These are phyloP conservation scores for Caenorhabditis virilis DNA, from an alignment of 2,888 invertebrate species.

Conservation along the genomic window DNA sequence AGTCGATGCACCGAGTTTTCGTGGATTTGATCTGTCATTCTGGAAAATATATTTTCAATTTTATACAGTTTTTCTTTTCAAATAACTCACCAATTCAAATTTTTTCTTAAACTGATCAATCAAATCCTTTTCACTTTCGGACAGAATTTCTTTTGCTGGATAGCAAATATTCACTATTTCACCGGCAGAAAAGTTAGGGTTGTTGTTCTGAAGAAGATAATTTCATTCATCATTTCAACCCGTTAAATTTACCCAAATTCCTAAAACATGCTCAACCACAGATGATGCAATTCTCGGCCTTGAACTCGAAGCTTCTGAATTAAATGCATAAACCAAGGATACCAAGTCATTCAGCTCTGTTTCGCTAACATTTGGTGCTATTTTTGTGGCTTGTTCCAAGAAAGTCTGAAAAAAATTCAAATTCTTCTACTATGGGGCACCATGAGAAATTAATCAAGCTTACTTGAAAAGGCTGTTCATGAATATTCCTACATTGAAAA, in stretches of 20 bases:
- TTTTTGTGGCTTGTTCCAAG: conserved; percentile 57
- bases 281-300: conserved; percentile 26
- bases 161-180: conserved; percentile 81
- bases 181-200: conserved; percentile 76
- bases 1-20: too few relatives aligned
- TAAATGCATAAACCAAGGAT: conserved; percentile 81
- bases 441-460: not conserved
- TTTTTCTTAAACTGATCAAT: conserved; percentile 71
- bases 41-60: not conserved
- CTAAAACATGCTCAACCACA: conserved; percentile 34
- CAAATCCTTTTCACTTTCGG: conserved; percentile 80
- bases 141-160: conserved; percentile 81
- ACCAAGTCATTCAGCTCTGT: conserved; percentile 76
- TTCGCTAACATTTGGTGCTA: conserved; percentile 73
- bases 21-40: not conserved
- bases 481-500: conserved; percentile 88
- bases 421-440: not conserved
- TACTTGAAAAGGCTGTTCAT: conserved; percentile 72
- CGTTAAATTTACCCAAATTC: too few relatives aligned
- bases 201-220: too few relatives aligned
- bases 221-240: too few relatives aligned
- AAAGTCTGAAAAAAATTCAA: conserved; percentile 37
- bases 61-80: not conserved
- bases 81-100: conserved; percentile 40
- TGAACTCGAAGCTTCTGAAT: conserved; percentile 65